Base-by-base conservation (phyloP, 2,888 invertebrate genomes). In the Macaria notata region DNA sequence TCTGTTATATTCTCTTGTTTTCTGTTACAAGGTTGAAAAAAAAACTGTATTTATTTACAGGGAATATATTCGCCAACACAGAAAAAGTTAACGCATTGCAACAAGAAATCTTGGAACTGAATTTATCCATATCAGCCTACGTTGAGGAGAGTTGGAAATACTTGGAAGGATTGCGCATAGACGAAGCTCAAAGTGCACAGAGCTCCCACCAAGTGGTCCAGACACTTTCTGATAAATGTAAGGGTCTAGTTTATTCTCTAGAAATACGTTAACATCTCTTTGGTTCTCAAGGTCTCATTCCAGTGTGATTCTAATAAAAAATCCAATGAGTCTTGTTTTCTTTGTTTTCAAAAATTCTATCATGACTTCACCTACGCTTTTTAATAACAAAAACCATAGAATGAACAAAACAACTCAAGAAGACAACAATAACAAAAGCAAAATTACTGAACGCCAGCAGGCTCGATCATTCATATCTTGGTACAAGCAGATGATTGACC, bases 401-500 rank as follows among this genome's bases (percentile, higher is more conserved):
- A 70, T 55, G 66, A 57, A 56, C 56, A 42, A 76, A 56, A 56
- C 19, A 56, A 57, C 29, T 1, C 41, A 8, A 45, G 83, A 80
- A 71, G 72, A 73, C 44, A 81, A 81, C 56, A 79, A 78, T 39
- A 85, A 81, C 59, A 71, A 67, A 45, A 72, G 47, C 7, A 83
- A 81, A 63, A 69, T 68, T 30, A 68, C 66, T 0, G 81, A 82
- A 56, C 77, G 75, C 0, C 81, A 84, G 51, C 79, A 81, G 62
- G 92, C 91, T 2, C 77, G 85, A 33, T 78, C 84, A 1, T 92
- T 93, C 58, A 83, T 86, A 7, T 69, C 82, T 43, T 90, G 89
- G 86, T 93, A 87, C 63, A 90, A 88, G 64, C 80, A 78, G 30
- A 84, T 92, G 81, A 82, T 90, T 54, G 93, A 93, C 61, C 79